A percentile compares a stretch with the other conserved stretches of the same genome.
Conservation (phyloP, 2,113 vertebrate species). For the Ptychochromis oligacanthus region DNA sequence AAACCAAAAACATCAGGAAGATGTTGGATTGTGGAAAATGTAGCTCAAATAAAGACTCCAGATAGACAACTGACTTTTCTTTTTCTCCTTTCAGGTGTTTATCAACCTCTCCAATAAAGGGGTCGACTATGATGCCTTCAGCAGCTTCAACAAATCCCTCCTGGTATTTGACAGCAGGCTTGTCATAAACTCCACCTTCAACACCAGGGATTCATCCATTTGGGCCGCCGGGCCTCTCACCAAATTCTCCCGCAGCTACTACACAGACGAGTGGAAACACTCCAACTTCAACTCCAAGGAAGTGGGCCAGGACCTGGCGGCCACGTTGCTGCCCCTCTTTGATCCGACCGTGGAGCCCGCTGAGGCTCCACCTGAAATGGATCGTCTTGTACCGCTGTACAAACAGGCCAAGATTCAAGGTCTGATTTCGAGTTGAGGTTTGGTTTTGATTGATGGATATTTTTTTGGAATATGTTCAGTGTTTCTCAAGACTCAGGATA, state of each 20-base stretch:
- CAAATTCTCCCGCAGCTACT: constrained; percentile 86
- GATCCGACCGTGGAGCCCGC: constrained; percentile 80
- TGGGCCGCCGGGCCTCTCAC: constrained; percentile 90
- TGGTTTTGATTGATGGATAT: background rate
- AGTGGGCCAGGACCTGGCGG: constrained; percentile 88
- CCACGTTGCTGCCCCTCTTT: constrained; percentile 81
- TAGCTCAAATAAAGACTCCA: background rate
- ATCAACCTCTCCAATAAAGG: constrained; percentile 85
- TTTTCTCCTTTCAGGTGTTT: constrained; percentile 80
- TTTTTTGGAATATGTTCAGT: background rate
- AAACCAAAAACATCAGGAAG: background rate
- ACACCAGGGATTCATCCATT: constrained; percentile 85
- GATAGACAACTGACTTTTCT: background rate
- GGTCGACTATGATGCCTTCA: constrained; percentile 86
- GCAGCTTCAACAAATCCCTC: constrained; percentile 83
- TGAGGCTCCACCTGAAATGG: constrained; percentile 42
- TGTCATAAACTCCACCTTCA: constrained; percentile 85
- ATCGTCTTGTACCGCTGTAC: constrained; percentile 84
- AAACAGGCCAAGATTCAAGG: constrained; percentile 86
- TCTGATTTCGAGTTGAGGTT: constrained; percentile 47
- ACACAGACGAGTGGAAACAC: constrained; percentile 84
- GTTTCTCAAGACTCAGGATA: background rate
- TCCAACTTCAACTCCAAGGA: constrained; percentile 88
- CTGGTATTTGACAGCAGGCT: constrained; percentile 89
- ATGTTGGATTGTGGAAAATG: background rate